Evolutionary conservation across 2,797 vertebrate species (phyloP), one percentile per base, ranked within the genome.

Genomic region (Melanotaenia parkinsoni): DNA sequence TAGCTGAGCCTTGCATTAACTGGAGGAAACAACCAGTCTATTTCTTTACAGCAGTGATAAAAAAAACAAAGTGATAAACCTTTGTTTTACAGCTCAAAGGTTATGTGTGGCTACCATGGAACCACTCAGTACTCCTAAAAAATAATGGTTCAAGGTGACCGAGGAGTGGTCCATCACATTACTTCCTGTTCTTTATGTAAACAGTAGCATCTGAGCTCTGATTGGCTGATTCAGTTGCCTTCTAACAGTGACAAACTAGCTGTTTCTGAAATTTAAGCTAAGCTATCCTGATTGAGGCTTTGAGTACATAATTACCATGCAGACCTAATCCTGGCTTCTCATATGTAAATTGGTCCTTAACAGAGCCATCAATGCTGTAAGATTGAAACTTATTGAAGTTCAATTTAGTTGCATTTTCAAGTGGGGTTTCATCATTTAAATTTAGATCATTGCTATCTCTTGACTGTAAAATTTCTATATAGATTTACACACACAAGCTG

Each of bases 361-460:
- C 72, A 69, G 57, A 84, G 53, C 16, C 28, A 62, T 67, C 67
- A 73, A 76, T 50, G 64, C 81, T 85, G 82, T 80, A 85, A 24
- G 81, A 79, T 90, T 83, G 86, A 65, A 74, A 50, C 57, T 50
- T 63, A 65, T 69, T 57, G 37, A 78, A 80, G 63, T 79, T 83
- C 67, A 86, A 67, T 74, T 80, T 71, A 79, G 40, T 80, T 88
- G 79, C 63, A 43, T 54, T 63, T 83, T 80, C 67, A 84, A 63
- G 80, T 79, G 45, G 74, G 57, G 64, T 67, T 64, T 77, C 14
- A 73, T 74, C 83, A 43, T 76, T 74, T 51, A 63, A 70, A 58
- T 79, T 84, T 89, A 86, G 91, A 82, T 91, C 87, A 89, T 91
- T 91, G 67, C 43, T 76, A 22, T 79, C 72, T 0, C 32, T 63